Evolutionary conservation across 2,888 invertebrate genomes (phyloP), one percentile per base, ranked within the genome.

Genomic region (Sesia bembeciformis): DNA sequence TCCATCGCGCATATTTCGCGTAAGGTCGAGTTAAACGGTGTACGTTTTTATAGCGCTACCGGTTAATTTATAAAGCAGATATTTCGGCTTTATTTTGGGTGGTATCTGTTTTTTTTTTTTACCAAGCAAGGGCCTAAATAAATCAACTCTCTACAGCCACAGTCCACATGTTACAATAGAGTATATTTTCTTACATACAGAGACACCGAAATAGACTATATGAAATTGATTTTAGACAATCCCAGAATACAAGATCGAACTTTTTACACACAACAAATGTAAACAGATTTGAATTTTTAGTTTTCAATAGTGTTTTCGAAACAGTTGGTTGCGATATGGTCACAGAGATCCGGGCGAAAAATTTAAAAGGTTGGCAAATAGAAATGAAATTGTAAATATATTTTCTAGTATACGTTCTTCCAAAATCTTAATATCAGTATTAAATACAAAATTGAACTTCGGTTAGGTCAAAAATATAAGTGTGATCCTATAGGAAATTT

Each of bases 231-330:
- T 88, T 87, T 81, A 81, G 76, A 81, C 87, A 85, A 88, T 83
- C 79, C 89, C 89, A 89, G 89, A 89, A 86, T 88, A 89, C 89
- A 89, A 89, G 89, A 89, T 89, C 88, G 65, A 79, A 88, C 88
- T 88, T 89, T 88, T 89, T 89, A 88, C 88, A 86, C 76, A 81
- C 77, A 78, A 75, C 81, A 81, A 39, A 50, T 50, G 50, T 52
- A 40, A 72, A 71, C 74, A 72, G 64, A 68, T 64, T 78, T 78
- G 58, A 62, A 58, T 77, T 77, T 66, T 52, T 4, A 52, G n/a
- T 52, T 52, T 68, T 68, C 58, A 58, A 59, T 74, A 74, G 61
- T 23, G 61, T 71, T 71, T 54, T 60, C 57, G 70, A 76, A 78
- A 74, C 83, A 81, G 86, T 85, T 84, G 87, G 85, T 84, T 81